These are phyloP conservation scores for Listronotus oregonensis DNA, from an alignment of 1,140 invertebrate genomes.

Conservation along the genomic window DNA sequence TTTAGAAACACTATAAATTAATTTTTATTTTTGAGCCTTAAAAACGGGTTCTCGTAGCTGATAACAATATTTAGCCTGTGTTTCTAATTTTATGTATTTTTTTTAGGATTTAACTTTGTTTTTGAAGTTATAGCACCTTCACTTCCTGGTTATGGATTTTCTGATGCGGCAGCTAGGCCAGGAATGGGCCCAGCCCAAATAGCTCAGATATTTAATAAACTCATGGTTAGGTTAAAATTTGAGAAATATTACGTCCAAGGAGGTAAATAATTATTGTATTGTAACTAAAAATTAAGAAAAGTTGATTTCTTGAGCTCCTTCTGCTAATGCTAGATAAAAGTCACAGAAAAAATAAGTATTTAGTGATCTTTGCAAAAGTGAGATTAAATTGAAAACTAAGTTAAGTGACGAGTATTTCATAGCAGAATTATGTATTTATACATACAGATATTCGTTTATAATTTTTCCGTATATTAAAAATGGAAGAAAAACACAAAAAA, in stretches of 20 bases:
- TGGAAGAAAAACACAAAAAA: no score
- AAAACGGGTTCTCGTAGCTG: no score
- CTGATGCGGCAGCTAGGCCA: conserved; percentile 55
- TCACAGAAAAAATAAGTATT: background rate
- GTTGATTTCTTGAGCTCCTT: conserved; percentile 71
- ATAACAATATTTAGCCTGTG: no score
- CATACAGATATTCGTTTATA: no score
- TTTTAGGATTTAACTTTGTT: conserved; percentile 60
- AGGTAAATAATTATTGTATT: conserved; percentile 78
- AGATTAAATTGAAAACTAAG: no score
- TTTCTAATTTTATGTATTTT: background rate
- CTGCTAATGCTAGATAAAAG: conserved; percentile 53
- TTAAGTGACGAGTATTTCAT: no score
- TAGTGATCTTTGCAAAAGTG: no score
- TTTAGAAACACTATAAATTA: no score
- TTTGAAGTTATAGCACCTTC: conserved; percentile 73
- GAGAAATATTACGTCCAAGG: conserved; percentile 82
- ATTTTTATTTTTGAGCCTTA: no score
- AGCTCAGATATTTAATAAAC: conserved; percentile 75
- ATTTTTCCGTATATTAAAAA: no score
- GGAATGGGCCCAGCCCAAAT: conserved; percentile 69
- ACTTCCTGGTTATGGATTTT: conserved; percentile 77
- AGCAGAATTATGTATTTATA: no score
- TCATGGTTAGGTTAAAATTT: conserved; percentile 81
- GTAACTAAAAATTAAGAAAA: conserved; percentile 65